These are phyloP conservation scores for Pangasianodon gigas DNA, from an alignment of 2,113 vertebrate species.

Conservation along the genomic window DNA sequence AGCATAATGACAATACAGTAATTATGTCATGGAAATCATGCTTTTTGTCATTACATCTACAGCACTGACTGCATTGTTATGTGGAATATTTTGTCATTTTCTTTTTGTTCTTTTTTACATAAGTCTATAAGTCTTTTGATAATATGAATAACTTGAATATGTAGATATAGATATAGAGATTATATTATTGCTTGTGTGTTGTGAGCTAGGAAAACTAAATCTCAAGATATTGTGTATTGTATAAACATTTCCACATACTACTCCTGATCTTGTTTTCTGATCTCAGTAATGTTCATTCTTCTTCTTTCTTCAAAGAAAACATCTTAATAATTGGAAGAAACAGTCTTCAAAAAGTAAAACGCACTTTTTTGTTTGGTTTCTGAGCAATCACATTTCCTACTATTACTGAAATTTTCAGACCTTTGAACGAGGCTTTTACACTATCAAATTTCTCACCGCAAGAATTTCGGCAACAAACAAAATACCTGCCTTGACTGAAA, in stretches of 20 bases:
- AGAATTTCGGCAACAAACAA: constrained; percentile 30
- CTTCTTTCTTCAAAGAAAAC: background rate
- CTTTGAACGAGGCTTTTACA: background rate
- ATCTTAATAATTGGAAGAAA: background rate
- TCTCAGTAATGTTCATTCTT: background rate
- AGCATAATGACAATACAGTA: background rate
- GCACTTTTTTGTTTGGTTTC: too few relatives aligned
- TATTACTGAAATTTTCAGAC: background rate
- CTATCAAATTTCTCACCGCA: constrained; percentile 20
- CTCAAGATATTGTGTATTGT: background rate
- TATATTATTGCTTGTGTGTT: background rate
- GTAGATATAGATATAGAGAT: background rate
- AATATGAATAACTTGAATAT: background rate
- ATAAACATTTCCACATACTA: background rate
- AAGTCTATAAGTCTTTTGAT: background rate
- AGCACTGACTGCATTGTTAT: background rate
- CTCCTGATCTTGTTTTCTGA: too few relatives aligned
- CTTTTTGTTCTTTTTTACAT: background rate
- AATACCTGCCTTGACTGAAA: constrained; percentile 32
- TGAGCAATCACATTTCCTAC: background rate
- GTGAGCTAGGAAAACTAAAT: background rate
- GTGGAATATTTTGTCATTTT: background rate
- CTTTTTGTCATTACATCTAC: background rate
- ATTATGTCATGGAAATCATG: background rate
- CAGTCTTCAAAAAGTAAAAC: background rate